Evolutionary conservation across 2,113 vertebrate genomes (phyloP).

Genomic region (Alligator mississippiensis): DNA sequence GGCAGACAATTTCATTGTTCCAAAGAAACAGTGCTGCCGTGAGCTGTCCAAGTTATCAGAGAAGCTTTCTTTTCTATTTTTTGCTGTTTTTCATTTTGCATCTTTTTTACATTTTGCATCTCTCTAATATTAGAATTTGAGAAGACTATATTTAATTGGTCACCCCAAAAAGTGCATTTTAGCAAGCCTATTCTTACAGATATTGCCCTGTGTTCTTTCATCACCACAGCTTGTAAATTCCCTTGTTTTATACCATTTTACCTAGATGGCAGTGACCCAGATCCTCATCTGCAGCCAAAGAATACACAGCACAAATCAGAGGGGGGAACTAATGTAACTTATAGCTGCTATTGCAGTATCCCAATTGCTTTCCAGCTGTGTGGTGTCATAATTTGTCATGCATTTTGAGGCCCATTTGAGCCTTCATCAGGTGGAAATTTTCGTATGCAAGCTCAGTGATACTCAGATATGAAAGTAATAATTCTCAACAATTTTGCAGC

Average conservation of each 20-base stretch:
- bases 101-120: not conserved
- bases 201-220: not conserved
- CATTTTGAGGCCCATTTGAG: not conserved
- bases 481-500: slow-evolving; percentile 3
- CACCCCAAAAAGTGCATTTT: not conserved
- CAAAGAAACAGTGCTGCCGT: not conserved
- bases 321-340: not conserved
- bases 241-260: not conserved
- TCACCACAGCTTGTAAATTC: not conserved
- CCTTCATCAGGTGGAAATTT: not conserved
- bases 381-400: not conserved
- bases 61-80: not conserved
- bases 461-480: not conserved
- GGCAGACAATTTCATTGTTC: not conserved
- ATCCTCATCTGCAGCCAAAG: slow-evolving; percentile 7
- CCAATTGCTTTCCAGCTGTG: not conserved
- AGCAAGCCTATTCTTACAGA: not conserved
- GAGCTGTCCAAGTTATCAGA: not conserved
- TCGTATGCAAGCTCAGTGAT: not conserved
- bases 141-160: not conserved
- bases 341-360: not conserved
- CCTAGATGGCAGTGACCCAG: not conserved
- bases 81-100: not conserved
- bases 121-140: not conserved
- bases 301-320: not conserved